Conservation (phyloP, 2,888 invertebrate genomes). For the Notocelia uddmanniana region DNA sequence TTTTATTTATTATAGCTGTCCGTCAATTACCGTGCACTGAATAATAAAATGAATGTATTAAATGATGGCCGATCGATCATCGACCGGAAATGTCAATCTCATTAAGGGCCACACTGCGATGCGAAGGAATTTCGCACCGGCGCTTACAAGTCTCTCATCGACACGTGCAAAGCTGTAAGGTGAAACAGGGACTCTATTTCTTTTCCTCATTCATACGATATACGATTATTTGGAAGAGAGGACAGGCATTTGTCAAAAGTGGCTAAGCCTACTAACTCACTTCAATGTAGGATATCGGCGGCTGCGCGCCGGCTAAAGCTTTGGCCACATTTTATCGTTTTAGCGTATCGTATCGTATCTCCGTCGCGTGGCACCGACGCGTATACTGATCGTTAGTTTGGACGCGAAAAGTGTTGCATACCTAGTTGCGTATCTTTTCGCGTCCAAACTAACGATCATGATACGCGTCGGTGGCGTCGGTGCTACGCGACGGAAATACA, state of each 20-base stretch:
- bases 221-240: background rate
- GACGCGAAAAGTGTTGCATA: too few species aligned
- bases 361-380: too few species aligned
- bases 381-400: too few species aligned
- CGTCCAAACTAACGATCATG: too few species aligned
- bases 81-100: constrained; percentile 22
- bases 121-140: constrained; percentile 10
- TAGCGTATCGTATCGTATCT: too few species aligned
- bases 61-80: background rate
- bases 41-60: constrained; percentile 11
- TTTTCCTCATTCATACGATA: too few species aligned
- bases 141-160: background rate
- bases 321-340: too few species aligned
- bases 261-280: background rate
- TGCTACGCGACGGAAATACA: too few species aligned
- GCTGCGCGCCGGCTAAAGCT: too few species aligned
- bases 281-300: too few species aligned
- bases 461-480: too few species aligned
- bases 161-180: background rate
- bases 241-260: background rate
- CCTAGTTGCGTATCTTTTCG: too few species aligned
- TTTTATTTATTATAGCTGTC: background rate
- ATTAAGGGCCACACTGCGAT: constrained; percentile 21
- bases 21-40: constrained; percentile 10
- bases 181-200: background rate